Conservation (phyloP, 2,797 vertebrate genomes). For the Sebastes minor region DNA sequence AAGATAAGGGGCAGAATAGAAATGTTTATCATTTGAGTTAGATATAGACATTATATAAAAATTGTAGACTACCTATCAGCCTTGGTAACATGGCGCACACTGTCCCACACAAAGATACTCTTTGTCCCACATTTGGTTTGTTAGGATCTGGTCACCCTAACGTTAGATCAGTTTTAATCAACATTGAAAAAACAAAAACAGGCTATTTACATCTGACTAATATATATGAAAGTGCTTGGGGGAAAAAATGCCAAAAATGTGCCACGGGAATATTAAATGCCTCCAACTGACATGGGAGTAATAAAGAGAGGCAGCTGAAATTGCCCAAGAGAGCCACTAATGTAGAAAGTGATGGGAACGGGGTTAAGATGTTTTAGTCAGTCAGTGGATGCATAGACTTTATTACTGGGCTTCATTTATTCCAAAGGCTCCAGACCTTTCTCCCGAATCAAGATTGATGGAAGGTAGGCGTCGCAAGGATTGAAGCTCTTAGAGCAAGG, state of each 20-base stretch:
- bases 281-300: constrained; percentile 38
- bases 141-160: background rate
- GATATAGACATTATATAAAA: too few species aligned
- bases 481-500: constrained; percentile 40
- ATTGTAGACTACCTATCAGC: too few species aligned
- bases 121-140: too few species aligned
- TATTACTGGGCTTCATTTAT: constrained; percentile 72
- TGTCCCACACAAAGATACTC: too few species aligned
- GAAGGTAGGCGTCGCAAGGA: constrained; percentile 52
- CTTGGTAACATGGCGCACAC: too few species aligned
- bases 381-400: constrained; percentile 64
- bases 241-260: constrained; percentile 10
- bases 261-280: constrained; percentile 32
- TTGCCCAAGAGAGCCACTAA: constrained; percentile 66
- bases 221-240: background rate
- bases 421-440: constrained; percentile 61
- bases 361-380: constrained; percentile 59
- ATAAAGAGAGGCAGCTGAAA: constrained; percentile 70
- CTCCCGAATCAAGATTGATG: constrained; percentile 72
- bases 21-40: too few species aligned
- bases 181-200: background rate
- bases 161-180: constrained; percentile 18
- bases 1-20: too few species aligned
- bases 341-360: constrained; percentile 39
- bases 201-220: constrained; percentile 16